A percentile compares a stretch with the other conserved stretches of the same genome.
These are phyloP conservation scores for Ormyrus thymus DNA, from an alignment of 2,888 invertebrate species.

Conservation along the genomic window DNA sequence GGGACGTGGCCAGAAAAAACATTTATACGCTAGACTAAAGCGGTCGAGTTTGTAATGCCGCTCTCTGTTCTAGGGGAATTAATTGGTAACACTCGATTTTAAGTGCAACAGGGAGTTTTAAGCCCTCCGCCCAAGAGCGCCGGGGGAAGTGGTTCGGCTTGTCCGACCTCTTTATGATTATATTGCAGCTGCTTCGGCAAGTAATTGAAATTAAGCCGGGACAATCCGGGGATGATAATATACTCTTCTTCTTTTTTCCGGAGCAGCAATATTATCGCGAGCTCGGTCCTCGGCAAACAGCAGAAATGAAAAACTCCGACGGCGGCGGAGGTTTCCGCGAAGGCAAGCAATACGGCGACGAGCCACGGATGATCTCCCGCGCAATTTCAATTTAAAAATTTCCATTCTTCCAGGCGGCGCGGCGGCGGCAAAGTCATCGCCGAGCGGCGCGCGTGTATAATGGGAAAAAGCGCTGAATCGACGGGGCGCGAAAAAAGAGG, in stretches of 20 bases:
- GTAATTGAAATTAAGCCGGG: too few species aligned
- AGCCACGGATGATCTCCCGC: conserved; percentile 18
- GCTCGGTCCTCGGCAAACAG: background rate
- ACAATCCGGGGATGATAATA: too few species aligned
- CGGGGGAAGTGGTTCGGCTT: too few species aligned
- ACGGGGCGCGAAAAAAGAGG: background rate
- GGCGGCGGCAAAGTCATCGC: conserved; percentile 6
- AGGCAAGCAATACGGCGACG: background rate
- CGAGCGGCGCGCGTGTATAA: background rate
- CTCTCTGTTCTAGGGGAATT: too few species aligned
- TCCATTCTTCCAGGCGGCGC: conserved; percentile 4
- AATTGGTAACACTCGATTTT: too few species aligned
- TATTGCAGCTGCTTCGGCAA: too few species aligned
- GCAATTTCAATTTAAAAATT: conserved; percentile 32
- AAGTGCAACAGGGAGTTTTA: too few species aligned
- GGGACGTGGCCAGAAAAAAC: background rate
- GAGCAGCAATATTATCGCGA: background rate
- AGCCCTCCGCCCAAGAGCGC: too few species aligned
- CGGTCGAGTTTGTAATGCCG: too few species aligned
- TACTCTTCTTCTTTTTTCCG: background rate
- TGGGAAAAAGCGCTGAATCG: background rate
- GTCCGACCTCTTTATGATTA: too few species aligned
- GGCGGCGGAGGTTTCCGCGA: background rate
- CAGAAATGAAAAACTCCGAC: background rate
- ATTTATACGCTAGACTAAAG: too few species aligned